Evolutionary conservation across 2,888 invertebrate genomes (phyloP), one percentile per base, ranked within the genome.

Genomic region (Cenopis cana): DNA sequence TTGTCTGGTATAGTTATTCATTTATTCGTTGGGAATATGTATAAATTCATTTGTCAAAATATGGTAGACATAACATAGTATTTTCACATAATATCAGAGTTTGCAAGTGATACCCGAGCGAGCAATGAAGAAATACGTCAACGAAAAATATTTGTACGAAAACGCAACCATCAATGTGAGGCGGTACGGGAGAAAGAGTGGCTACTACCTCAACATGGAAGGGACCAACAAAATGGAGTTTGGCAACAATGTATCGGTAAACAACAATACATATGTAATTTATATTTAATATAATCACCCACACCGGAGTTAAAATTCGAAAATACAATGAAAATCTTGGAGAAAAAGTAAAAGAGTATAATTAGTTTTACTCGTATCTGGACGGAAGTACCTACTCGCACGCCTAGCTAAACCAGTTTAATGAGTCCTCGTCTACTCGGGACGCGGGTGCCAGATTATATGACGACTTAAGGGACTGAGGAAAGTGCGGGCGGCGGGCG

Each of bases 191-290:
- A 60, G 73, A n/a, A 66, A 62, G 8, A 70, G 70, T 14, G 8
- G n/a, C 9, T 67, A 70, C 60, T 70, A 59, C 49, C 4, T 41
- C 5, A 61, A 69, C 49, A 24, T 70, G 12, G 54, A 38, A 24
- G 64, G 20, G 20, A 54, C 54, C 1, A 38, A 4, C 12, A 54
- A 54, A 36, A 14, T 24, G 38, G 24, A 33, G n/a, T 68, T 68
- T 8, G 59, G 68, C 14, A 68, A 68, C 17, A 68, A 68, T 14
- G 68, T 60, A 0, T 60, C 60, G 68, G 68, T 68, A 66, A 66
- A 29, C n/a, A 52, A 1, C 2, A 38, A 20, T 1, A 1, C 12
- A 14, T 12, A 24, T 24, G 24, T 33, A 33, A 8, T 2, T 0
- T n/a, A n/a, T n/a, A n/a, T n/a, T n/a, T n/a, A n/a, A n/a, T n/a